Conservation (phyloP, 2,113 vertebrate genomes). For the Oreochromis spilurus region DNA sequence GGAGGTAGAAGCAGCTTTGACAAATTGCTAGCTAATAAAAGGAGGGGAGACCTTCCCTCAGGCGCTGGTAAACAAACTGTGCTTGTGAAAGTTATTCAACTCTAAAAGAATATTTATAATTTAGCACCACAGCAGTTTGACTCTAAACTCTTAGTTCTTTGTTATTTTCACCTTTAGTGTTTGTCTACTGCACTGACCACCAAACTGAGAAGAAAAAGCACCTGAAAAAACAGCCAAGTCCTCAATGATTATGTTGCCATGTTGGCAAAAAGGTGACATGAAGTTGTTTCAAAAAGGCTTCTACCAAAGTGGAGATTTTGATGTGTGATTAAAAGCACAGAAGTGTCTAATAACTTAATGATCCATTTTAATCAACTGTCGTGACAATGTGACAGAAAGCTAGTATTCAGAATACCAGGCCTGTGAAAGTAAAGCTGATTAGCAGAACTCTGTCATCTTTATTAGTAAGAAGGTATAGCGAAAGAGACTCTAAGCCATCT, state of each 20-base stretch:
- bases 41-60: neutral
- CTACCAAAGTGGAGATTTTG: neutral
- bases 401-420: neutral
- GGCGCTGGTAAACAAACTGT: neutral
- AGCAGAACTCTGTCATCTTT: neutral
- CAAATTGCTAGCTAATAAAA: neutral
- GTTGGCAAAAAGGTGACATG: neutral
- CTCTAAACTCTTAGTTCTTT: neutral
- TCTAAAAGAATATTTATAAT: neutral
- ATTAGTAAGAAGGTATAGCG: neutral
- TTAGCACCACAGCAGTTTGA: neutral
- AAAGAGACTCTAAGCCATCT: neutral
- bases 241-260: neutral
- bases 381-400: neutral
- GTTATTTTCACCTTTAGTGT: neutral
- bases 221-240: neutral
- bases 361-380: neutral
- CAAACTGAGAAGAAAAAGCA: too few relatives aligned
- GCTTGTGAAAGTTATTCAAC: neutral
- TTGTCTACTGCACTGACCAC: neutral
- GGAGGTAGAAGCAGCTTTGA: neutral
- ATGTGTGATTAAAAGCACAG: neutral
- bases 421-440: neutral
- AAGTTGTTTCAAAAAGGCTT: neutral
- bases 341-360: neutral